These are phyloP conservation scores for Sericinus montela DNA, from an alignment of 2,888 invertebrate genomes.

Conservation along the genomic window DNA sequence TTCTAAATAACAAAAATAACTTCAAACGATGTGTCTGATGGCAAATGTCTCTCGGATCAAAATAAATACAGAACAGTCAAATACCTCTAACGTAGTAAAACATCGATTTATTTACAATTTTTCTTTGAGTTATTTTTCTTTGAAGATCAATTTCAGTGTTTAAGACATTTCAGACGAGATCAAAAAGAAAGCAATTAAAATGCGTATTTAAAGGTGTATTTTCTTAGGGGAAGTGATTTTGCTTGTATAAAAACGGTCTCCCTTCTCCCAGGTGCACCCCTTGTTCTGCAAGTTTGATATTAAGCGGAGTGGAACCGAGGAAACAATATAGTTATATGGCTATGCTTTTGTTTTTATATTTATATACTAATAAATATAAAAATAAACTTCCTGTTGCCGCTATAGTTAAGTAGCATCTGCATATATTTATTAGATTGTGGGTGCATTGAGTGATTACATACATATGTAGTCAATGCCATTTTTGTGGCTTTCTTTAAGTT, in stretches of 20 bases:
- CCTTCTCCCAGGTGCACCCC: conserved; percentile 56
- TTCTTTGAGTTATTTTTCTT: conserved; percentile 14
- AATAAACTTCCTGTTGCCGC: too few species aligned
- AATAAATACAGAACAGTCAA: not conserved
- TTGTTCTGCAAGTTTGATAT: conserved; percentile 62
- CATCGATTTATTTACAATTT: conserved; percentile 20
- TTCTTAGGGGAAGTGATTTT: conserved; percentile 66
- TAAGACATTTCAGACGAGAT: conserved; percentile 17
- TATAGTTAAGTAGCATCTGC: too few species aligned
- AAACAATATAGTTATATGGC: conserved; percentile 29
- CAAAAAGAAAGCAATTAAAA: conserved; percentile 32
- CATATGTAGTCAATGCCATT: too few species aligned
- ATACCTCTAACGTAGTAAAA: not conserved
- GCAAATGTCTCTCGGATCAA: not conserved
- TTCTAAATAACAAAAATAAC: too few species aligned
- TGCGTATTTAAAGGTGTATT: conserved; percentile 49
- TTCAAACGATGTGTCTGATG: not conserved
- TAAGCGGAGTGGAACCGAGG: conserved; percentile 51
- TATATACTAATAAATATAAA: not conserved
- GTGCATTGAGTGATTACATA: too few species aligned
- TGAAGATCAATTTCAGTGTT: conserved; percentile 19
- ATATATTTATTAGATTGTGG: too few species aligned
- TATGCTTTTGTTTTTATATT: conserved; percentile 17
- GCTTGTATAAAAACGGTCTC: conserved; percentile 51
- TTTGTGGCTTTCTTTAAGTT: too few species aligned